Evolutionary conservation across 2,113 vertebrate genomes (phyloP), one percentile per base, ranked within the genome.

Genomic region (Hepsetus odoe): DNA sequence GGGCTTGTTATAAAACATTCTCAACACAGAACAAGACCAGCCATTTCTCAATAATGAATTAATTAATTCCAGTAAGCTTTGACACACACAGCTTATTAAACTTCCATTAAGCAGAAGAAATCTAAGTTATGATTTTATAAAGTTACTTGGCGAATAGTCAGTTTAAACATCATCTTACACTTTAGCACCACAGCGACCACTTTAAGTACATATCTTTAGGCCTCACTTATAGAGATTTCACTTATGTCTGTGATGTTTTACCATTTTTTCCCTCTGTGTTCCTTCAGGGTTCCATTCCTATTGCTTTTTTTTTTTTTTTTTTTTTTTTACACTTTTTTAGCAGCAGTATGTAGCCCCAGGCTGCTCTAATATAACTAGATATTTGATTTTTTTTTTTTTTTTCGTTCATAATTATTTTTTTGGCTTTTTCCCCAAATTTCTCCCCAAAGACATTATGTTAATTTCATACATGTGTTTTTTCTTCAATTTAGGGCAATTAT

Each of bases 11-110:
- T 61, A 30, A 74, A 74, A 74, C 56, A 59, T 28, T 46, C 38
- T 74, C 38, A 61, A 32, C 59, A 61, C 72, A 59, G 40, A 61
- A 32, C 71, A 74, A n/a, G 56, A 46, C 24, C 30, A 14, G 56
- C 38, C 5, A 8, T 61, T 20, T 42, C 40, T 73, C 71, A 44
- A 28, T 65, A 65, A 65, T 35, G 4, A 49, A 44, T 73, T 33
- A 32, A 49, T 74, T 24, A 62, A 49, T 74, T 62, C 28, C 2
- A 58, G 18, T 2, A n/a, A 65, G 33, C 61, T 24, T 65, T 11
- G 32, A 38, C 18, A n/a, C 33, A 65, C 46, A 49, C 46, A 32
- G 59, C 16, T 62, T 33, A 33, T 20, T 62, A n/a, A 30, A 20
- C 18, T n/a, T 65, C 61, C 20, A 22, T n/a, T 38, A 65, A 32